Conservation (phyloP, 2,888 invertebrate species). For the Rotaria macrura region DNA sequence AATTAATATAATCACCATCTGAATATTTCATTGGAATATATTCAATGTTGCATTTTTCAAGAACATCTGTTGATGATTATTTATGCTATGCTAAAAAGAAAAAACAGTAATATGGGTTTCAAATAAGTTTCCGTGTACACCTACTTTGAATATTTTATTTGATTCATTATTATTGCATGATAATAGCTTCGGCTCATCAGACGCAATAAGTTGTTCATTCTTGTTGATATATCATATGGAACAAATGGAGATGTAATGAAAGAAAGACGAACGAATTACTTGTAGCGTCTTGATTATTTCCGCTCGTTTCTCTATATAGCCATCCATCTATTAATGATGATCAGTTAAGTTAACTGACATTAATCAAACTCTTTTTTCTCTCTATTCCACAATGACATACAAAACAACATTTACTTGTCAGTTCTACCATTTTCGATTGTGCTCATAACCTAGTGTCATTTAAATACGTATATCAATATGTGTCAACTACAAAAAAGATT, state of each 20-base stretch:
- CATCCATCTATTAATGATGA: not conserved
- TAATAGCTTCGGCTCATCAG: not conserved
- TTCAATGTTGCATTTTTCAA: slow-evolving; percentile 28
- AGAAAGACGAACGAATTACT: not conserved
- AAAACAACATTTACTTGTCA: not conserved
- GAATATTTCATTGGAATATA: slow-evolving; percentile 65
- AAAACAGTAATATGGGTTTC: not conserved
- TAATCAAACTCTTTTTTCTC: slow-evolving; percentile 1
- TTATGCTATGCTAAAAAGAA: not conserved
- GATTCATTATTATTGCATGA: not conserved
- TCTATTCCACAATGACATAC: not conserved
- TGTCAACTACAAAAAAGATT: too few relatives aligned
- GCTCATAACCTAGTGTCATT: not conserved
- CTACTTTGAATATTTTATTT: not conserved
- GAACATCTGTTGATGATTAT: slow-evolving; percentile 27
- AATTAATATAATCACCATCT: slow-evolving; percentile 75
- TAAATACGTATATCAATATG: too few relatives aligned
- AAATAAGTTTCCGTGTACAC: too few relatives aligned
- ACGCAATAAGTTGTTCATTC: not conserved
- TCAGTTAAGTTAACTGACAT: slow-evolving; percentile 10
- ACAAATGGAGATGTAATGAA: not conserved
- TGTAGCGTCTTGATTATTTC: not conserved
- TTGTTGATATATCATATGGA: not conserved
- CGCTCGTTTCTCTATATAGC: not conserved
- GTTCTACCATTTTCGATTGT: not conserved